Evolutionary conservation across 2,113 vertebrate genomes (phyloP), one percentile per base, ranked within the genome.

Genomic region (Archilochus colubris): DNA sequence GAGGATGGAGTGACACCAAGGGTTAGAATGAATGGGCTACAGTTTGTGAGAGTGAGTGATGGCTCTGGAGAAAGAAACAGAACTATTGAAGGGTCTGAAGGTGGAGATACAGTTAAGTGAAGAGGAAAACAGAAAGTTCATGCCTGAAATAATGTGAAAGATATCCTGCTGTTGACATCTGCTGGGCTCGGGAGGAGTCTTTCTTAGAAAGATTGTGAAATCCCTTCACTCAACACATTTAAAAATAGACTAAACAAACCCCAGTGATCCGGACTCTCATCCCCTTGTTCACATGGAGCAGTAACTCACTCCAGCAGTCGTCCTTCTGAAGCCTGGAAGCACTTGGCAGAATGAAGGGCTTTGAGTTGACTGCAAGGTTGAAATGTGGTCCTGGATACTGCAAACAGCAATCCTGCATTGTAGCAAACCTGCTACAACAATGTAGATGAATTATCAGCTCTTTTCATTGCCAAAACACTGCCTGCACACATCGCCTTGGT

Each of bases 231-330:
- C 82, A 63, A 86, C 82, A 67, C 48, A 38, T 83, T 94, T 78
- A 70, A 86, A 90, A 91, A 88, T 58, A 91, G 75, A 91, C 85
- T 91, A 93, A 91, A 94, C 82, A 94, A 91, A 88, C 55, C 53
- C 44, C 73, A 59, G 43, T 36, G 55, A 88, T 87, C 63, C 67
- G 81, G 72, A 80, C 72, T 85, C n/a, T 86, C 23, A 66, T 62
- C 54, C 54, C 33, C 48, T 69, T 66, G 58, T 55, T 89, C 40
- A 58, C 54, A 51, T 4, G 20, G 43, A 82, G 43, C 72, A 2
- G 7, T 93, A 96, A 82, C 63, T 95, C 68, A 70, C 53, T 74
- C 59, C 82, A 83, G 70, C 70, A 91, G 63, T 73, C 4, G 1
- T 70, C 63, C 36, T 64, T 70, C 53, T 40, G 33, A 48, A 88